A percentile compares a stretch with the other conserved stretches of the same genome.
Conservation (phyloP, 2,797 vertebrate species). For the Phrynocephalus forsythii region DNA sequence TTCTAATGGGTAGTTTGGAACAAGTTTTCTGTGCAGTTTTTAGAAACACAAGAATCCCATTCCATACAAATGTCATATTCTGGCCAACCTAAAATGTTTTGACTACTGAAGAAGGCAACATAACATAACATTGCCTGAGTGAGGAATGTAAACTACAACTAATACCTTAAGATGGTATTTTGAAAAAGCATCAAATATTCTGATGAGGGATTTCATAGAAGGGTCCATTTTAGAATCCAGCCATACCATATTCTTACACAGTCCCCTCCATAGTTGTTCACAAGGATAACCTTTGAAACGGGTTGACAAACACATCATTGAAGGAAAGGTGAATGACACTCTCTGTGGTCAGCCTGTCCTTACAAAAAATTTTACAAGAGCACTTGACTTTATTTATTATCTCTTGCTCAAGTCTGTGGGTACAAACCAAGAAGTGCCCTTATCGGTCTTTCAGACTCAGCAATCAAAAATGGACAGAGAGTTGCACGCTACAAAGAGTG, state of each 20-base stretch:
- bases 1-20: not conserved
- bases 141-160: not conserved
- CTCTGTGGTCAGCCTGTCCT: not conserved
- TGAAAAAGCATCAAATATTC: slow-evolving; percentile 13
- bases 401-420: slow-evolving; percentile 24
- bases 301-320: not conserved
- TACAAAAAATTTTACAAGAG: slow-evolving; percentile 27
- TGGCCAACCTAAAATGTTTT: slow-evolving; percentile 9
- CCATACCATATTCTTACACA: not conserved
- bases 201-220: not conserved
- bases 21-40: not conserved
- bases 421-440: slow-evolving; percentile 23
- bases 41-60: not conserved
- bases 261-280: not conserved
- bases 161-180: slow-evolving; percentile 11
- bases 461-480: slow-evolving; percentile 65
- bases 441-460: slow-evolving; percentile 12
- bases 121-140: not conserved
- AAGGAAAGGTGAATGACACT: slow-evolving; percentile 28
- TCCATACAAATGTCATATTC: not conserved
- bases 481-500: slow-evolving; percentile 36
- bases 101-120: not conserved
- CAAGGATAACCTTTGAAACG: not conserved
- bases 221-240: slow-evolving; percentile 22
- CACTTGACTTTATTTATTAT: slow-evolving; percentile 23